Conservation (phyloP, 2,113 vertebrate genomes). For the Hymenochirus boettgeri region DNA sequence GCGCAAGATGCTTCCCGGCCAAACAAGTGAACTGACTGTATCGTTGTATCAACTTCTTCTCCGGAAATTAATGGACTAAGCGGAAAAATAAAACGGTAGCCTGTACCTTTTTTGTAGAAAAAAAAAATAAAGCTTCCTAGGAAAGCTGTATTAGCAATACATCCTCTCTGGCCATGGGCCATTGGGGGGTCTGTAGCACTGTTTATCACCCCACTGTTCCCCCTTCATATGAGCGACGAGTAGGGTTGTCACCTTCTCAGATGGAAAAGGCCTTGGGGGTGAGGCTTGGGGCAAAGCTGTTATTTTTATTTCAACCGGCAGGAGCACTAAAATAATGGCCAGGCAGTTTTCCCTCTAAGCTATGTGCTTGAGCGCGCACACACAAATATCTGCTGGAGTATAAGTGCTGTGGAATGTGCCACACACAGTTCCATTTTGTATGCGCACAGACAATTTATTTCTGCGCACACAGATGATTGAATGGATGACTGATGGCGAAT, state of each 20-base stretch:
- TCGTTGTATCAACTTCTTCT: constrained; percentile 39
- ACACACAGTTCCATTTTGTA: no score
- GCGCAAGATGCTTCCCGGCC: neutral
- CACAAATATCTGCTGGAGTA: no score
- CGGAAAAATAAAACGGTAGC: constrained; percentile 3
- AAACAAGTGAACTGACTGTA: constrained; percentile 41
- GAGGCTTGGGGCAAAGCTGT: no score
- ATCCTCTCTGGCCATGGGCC: neutral
- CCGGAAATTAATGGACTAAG: constrained; percentile 26
- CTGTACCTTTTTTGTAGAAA: constrained; percentile 20
- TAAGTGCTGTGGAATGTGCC: no score
- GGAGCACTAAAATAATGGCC: no score
- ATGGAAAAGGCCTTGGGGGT: no score
- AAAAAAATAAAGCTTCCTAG: constrained; percentile 29
- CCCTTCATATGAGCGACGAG: no score
- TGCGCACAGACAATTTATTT: no score
- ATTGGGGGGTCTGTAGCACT: neutral
- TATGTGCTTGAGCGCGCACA: no score
- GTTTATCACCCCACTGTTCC: constrained; percentile 1
- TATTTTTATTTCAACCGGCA: no score
- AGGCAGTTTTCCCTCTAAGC: neutral
- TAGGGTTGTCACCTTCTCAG: no score
- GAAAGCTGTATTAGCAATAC: constrained; percentile 34
- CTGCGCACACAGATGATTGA: constrained; percentile 1
- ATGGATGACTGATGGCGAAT: neutral